Base-by-base conservation (phyloP, 1,140 invertebrate genomes). In the Tetragnatha versicolor region DNA sequence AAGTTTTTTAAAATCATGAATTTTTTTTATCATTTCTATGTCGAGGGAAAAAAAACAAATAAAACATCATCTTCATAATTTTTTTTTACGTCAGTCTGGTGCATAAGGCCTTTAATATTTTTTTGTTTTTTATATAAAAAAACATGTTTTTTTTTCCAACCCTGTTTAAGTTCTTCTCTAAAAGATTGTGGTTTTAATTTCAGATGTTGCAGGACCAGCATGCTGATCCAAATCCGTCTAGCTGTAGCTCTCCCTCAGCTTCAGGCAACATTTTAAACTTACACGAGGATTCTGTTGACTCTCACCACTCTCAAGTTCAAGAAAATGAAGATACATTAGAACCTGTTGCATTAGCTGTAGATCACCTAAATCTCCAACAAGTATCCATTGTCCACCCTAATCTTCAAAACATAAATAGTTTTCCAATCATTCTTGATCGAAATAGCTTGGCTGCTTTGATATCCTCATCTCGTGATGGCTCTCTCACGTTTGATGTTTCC, bases 241-340 rank as follows among this genome's bases (percentile, higher is more conserved):
- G 27, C 22, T 45, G 31, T 37, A n/a, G 53, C 22, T 51, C 66
- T 31, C 31, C 68, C 20, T 47, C 61, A 10, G 55, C 27, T 20
- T 45, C 66, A 47, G 66, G 39, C 17, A 70, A 79, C 55, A 45
- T 72, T 9, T 39, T 79, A 22, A 33, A 20, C 14, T 29, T 79
- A 2, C 78, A 79, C 65, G 78, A 70, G 53, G 78, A 79, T 49
- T 70, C 78, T 5, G 66, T 68, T 7, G 68, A 79, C 65, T 79
- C 68, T n/a, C 76, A 69, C 22, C 68, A 70, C 31, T 55, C 66
- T 22, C 47, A 49, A 37, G 68, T 72, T 7, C 58, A 49, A 51
- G 55, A 79, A 72, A 22, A 49, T 35, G 68, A 79, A 42, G 58
- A 68, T 22, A 17, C 31, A 9, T 25, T 79, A 37, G 68, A 60